These are phyloP conservation scores for Stenolophus ochropezus DNA, from an alignment of 2,888 invertebrate genomes.

Conservation along the genomic window DNA sequence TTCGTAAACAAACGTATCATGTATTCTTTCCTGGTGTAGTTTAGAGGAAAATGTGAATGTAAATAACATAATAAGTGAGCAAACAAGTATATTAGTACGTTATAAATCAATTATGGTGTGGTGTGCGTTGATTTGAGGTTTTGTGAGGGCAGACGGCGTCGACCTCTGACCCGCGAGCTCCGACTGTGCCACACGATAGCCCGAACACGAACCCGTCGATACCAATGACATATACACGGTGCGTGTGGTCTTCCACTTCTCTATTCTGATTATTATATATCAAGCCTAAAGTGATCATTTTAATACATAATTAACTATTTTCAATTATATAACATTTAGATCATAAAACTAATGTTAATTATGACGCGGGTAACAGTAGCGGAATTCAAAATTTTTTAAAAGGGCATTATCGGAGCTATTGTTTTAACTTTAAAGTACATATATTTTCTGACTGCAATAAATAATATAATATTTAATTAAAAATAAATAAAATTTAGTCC, in stretches of 20 bases:
- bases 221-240: background rate
- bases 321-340: too few relatives aligned
- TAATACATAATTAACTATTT: too few relatives aligned
- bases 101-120: background rate
- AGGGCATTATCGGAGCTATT: too few relatives aligned
- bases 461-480: too few relatives aligned
- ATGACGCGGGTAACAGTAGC: too few relatives aligned
- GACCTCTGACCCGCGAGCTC: constrained; percentile 22
- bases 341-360: background rate
- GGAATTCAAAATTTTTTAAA: too few relatives aligned
- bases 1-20: too few relatives aligned
- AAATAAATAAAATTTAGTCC: too few relatives aligned
- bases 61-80: background rate
- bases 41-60: background rate
- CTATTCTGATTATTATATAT: background rate
- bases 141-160: background rate
- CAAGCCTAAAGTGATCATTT: too few relatives aligned
- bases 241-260: background rate
- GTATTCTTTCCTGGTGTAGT: too few relatives aligned
- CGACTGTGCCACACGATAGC: constrained; percentile 18
- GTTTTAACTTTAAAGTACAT: too few relatives aligned
- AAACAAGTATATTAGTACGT: background rate
- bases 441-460: too few relatives aligned
- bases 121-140: background rate
- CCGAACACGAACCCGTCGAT: background rate